Evolutionary conservation across 2,888 invertebrate species (phyloP), one percentile per base, ranked within the genome.

Genomic region (Cecidostiba fungosa): DNA sequence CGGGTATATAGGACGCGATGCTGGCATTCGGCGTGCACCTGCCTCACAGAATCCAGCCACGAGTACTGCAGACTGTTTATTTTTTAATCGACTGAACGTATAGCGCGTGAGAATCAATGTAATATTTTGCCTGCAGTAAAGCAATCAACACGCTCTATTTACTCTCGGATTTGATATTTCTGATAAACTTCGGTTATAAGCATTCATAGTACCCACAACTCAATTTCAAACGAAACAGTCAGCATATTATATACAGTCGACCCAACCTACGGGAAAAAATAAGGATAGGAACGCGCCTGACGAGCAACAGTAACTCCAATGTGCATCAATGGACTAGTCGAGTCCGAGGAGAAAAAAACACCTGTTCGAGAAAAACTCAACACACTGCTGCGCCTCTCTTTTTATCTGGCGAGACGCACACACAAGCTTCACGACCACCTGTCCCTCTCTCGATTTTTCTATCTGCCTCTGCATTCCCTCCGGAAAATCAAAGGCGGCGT

Each of bases 401-500:
- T 59, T 59, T 23, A 59, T 59, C 54, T 59, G 19, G 50, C 0
- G 4, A 12, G 16, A 50, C 12, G 50, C 12, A 19, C 50, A 50
- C 50, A 50, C 32, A 32, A 32, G 16, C 14, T n/a, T n/a, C n/a
- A n/a, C 54, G 54, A 59, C n/a, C 54, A n/a, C 54, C 54, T 59
- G 54, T 59, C 54, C 19, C 50, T 50, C 50, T 50, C 54, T 59
- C 54, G 0, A 10, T 12, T 16, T 50, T 1, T 59, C n/a, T 50
- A 19, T 50, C n/a, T n/a, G 23, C 23, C 8, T 23, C 54, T 59
- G n/a, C n/a, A n/a, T 16, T 4, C 3, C 23, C 54, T 6, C 23
- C 54, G 54, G 54, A 59, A 59, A 59, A 59, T 59, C 54, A 59
- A 59, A 59, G 54, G n/a, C 54, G 54, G 54, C n/a, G 23, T 6